A percentile compares a stretch with the other conserved stretches of the same genome.
Conservation (phyloP, 30 jellyfish, hydroid and myxozoan species). For the Chrysaora quinquecirrha region DNA sequence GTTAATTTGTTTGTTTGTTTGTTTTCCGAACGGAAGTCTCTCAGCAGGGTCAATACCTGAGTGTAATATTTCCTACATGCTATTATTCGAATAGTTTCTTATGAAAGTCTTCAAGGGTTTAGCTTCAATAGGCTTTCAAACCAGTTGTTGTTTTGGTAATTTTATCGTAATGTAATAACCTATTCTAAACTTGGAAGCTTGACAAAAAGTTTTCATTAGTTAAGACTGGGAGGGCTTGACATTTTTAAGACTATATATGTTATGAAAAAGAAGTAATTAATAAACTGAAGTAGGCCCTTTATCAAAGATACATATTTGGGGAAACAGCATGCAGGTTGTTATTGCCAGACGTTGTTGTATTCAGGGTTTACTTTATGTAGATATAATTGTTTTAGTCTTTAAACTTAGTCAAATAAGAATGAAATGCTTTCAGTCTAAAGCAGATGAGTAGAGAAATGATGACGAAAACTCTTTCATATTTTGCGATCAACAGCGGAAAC, state of each 20-base stretch:
- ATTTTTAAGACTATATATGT: not conserved
- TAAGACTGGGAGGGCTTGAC: not conserved
- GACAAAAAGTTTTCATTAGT: not conserved
- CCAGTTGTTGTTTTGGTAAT: not conserved
- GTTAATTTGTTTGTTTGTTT: not conserved
- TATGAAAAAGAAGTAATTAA: not conserved
- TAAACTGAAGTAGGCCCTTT: not conserved
- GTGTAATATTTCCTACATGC: not conserved
- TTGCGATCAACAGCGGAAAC: not conserved
- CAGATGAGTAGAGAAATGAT: not conserved
- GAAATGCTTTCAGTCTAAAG: not conserved
- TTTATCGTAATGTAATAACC: not conserved
- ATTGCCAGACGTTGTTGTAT: not conserved
- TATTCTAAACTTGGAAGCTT: not conserved
- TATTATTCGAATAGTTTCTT: not conserved
- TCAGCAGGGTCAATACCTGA: not conserved
- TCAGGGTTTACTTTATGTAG: not conserved
- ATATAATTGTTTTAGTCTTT: not conserved
- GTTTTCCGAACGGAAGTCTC: not conserved
- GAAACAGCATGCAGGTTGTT: not conserved
- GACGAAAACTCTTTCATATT: not conserved
- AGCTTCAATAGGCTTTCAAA: not conserved
- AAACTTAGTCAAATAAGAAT: not conserved
- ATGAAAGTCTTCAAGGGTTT: not conserved
- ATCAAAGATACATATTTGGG: not conserved